phyloP scores from a whole-genome alignment of 2,113 vertebrate genomes.

The Chitala chitala region DNA sequence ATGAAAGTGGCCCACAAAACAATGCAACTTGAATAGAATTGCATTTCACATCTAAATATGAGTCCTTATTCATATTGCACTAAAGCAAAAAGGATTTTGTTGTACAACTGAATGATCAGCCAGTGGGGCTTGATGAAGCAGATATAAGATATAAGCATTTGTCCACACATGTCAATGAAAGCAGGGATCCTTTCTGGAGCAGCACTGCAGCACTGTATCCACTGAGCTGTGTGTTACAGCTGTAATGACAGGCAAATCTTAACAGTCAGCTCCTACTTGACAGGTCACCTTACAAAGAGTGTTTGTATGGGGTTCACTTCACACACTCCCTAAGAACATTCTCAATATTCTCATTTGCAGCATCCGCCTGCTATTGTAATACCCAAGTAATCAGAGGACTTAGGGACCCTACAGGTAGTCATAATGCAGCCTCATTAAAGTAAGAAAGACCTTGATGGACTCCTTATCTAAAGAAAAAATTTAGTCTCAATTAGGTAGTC shows the following conservation, averaged over 20 bases:
- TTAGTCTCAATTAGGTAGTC: neutral
- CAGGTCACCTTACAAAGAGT: too few species aligned
- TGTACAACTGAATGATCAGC: neutral
- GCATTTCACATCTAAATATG: neutral
- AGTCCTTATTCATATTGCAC: neutral
- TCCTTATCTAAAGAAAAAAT: neutral
- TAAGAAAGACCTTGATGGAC: too few species aligned
- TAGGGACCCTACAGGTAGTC: too few species aligned
- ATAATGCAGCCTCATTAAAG: too few species aligned
- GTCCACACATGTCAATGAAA: neutral
- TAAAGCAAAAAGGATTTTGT: slow-evolving; percentile 13
- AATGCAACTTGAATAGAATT: neutral
- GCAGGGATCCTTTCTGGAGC: neutral
- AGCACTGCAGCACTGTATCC: neutral
- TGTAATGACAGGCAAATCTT: slow-evolving; percentile 4
- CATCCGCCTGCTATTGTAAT: too few species aligned
- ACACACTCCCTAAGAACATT: too few species aligned
- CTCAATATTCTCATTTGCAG: too few species aligned
- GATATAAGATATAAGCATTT: neutral
- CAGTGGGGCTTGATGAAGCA: neutral
- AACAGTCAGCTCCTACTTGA: neutral
- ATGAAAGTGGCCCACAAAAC: neutral
- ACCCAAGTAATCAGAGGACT: too few species aligned
- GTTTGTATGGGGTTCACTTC: too few species aligned
- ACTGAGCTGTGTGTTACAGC: neutral